phyloP scores from a whole-genome alignment of 23 tunicate genomes.

The Botrylloides violaceus region DNA sequence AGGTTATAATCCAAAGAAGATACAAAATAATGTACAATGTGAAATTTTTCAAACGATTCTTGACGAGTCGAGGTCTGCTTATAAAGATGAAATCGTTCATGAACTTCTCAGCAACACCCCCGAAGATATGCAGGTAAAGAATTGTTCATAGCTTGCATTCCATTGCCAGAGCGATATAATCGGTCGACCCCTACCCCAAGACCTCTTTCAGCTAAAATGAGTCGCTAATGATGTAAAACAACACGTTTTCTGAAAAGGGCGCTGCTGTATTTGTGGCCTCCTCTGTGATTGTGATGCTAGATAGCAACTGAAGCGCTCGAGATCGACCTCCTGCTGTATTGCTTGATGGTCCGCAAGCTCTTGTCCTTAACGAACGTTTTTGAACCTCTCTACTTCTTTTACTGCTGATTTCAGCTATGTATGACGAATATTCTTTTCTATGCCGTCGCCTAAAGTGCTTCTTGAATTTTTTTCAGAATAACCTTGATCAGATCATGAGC shows the following conservation, averaged over 20 bases:
- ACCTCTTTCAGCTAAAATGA: too few species aligned
- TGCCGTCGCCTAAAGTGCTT: too few species aligned
- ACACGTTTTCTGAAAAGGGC: not conserved
- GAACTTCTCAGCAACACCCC: slow-evolving; percentile 79
- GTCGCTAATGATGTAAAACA: not conserved
- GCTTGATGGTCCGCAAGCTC: too few species aligned
- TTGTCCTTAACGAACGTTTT: too few species aligned
- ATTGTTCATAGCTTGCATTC: too few species aligned
- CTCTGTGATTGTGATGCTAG: not conserved
- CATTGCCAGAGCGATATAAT: too few species aligned
- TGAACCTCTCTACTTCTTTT: too few species aligned
- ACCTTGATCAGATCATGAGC: slow-evolving; percentile 53
- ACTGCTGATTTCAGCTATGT: too few species aligned
- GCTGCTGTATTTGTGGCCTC: not conserved
- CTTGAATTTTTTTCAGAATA: slow-evolving; percentile 21
- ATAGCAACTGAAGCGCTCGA: too few species aligned
- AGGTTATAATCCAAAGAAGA: slow-evolving; percentile 60
- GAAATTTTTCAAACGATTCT: slow-evolving; percentile 89
- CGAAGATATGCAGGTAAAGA: slow-evolving; percentile 64
- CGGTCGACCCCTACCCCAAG: too few species aligned
- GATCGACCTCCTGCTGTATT: too few species aligned
- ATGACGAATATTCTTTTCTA: too few species aligned
- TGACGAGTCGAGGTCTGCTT: slow-evolving; percentile 81
- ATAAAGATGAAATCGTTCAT: slow-evolving; percentile 66
- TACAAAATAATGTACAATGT: slow-evolving; percentile 81